Conservation (phyloP, 2,797 vertebrate species). For the Rhinatrema bivittatum region DNA sequence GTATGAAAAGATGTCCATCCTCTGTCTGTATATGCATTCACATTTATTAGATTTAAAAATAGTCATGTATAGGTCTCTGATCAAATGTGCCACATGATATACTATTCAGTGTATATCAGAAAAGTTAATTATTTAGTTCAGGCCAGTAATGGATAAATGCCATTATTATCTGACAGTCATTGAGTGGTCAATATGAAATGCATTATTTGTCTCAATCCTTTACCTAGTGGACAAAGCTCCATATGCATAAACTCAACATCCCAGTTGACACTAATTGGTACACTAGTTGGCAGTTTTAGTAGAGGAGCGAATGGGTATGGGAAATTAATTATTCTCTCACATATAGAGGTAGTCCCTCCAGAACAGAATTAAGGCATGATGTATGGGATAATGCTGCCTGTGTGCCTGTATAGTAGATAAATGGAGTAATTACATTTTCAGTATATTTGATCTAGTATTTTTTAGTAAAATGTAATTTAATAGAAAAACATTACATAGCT, state of each 20-base stretch:
- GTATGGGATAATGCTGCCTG: not conserved
- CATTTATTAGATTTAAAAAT: no score
- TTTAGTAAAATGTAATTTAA: no score
- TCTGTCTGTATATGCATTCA: no score
- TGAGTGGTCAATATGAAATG: not conserved
- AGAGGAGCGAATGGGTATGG: not conserved
- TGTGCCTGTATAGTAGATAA: not conserved
- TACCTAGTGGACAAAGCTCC: not conserved
- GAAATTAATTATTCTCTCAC: not conserved
- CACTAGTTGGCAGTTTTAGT: rapidly evolving
- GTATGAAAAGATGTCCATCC: no score
- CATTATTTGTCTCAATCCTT: not conserved
- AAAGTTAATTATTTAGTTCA: no score
- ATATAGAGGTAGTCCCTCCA: not conserved
- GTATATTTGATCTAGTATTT: not conserved
- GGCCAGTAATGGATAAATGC: no score
- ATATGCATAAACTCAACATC: not conserved
- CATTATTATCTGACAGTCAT: no score
- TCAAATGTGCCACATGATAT: no score
- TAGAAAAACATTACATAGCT: no score
- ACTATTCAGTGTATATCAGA: no score
- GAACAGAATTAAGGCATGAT: not conserved
- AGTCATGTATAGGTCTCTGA: no score
- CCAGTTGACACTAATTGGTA: not conserved
- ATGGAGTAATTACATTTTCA: not conserved